Evolutionary conservation across 2,113 vertebrate species (phyloP).

Genomic region (Proteles cristata): DNA sequence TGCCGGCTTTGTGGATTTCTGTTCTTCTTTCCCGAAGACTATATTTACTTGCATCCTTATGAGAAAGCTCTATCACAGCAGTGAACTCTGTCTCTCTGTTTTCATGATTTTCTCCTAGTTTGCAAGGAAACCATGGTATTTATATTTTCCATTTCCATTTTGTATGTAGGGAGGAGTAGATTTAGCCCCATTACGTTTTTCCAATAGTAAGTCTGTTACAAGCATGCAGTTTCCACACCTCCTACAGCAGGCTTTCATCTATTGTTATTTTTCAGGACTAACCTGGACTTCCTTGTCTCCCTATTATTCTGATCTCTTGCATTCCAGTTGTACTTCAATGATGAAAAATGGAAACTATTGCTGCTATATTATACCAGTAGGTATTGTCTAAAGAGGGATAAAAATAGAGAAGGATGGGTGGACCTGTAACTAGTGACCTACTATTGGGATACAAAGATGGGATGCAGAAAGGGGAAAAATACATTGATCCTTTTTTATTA

Average conservation of each 20-base stretch:
- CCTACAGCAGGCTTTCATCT: background rate
- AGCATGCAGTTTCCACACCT: background rate
- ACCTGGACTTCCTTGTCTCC: background rate
- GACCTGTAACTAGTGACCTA: background rate
- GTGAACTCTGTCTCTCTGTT: background rate
- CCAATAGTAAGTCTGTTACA: background rate
- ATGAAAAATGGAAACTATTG: background rate
- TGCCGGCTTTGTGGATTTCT: background rate
- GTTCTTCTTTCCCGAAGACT: background rate
- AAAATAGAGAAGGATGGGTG: background rate
- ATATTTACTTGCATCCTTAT: background rate
- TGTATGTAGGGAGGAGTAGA: background rate
- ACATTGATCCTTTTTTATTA: background rate
- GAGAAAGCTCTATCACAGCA: background rate
- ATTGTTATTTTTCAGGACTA: background rate
- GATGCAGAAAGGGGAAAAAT: background rate
- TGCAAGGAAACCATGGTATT: background rate
- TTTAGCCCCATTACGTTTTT: background rate
- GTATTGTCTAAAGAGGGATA: background rate
- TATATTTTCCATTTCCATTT: background rate
- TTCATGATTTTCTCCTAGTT: background rate
- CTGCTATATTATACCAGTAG: background rate
- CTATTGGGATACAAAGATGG: background rate
- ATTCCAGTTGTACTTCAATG: background rate
- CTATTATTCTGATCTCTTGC: background rate